phyloP scores from a whole-genome alignment of 2,113 vertebrate genomes.

The Ramphastos sulfuratus region DNA sequence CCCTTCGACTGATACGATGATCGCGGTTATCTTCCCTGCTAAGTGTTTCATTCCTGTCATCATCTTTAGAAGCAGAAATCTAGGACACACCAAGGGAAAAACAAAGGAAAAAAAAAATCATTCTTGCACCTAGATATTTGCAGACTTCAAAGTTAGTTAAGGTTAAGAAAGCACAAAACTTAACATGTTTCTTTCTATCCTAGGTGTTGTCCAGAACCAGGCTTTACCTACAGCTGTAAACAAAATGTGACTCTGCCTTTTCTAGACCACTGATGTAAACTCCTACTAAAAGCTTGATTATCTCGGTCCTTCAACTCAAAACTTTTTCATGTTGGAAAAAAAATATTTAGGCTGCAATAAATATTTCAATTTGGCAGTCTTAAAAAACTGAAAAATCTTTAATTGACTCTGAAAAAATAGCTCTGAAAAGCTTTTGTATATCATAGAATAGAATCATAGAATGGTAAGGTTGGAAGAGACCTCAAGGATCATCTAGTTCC shows the following conservation, averaged over 20 bases:
- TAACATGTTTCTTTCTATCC: neutral
- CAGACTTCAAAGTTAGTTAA: neutral
- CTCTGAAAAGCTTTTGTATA: too few species aligned
- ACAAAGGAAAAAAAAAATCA: neutral
- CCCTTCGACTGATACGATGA: conserved; percentile 80
- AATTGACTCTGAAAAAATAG: neutral
- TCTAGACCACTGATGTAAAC: neutral
- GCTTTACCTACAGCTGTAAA: neutral
- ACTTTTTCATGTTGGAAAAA: neutral
- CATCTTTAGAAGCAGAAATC: conserved; percentile 67
- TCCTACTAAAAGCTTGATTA: neutral
- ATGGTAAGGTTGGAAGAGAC: too few species aligned
- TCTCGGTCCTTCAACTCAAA: neutral
- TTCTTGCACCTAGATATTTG: neutral
- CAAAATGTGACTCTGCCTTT: neutral
- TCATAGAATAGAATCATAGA: too few species aligned
- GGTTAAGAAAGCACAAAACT: neutral
- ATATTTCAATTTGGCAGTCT: neutral
- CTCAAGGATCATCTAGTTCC: too few species aligned
- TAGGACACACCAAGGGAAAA: conserved; percentile 8
- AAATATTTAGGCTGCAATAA: neutral
- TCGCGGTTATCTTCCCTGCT: conserved; percentile 68
- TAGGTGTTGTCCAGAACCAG: neutral
- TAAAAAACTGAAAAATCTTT: neutral
- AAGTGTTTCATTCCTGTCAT: conserved; percentile 78